Base-by-base conservation (phyloP, 2,888 invertebrate genomes). In the Caradrina kadenii region DNA sequence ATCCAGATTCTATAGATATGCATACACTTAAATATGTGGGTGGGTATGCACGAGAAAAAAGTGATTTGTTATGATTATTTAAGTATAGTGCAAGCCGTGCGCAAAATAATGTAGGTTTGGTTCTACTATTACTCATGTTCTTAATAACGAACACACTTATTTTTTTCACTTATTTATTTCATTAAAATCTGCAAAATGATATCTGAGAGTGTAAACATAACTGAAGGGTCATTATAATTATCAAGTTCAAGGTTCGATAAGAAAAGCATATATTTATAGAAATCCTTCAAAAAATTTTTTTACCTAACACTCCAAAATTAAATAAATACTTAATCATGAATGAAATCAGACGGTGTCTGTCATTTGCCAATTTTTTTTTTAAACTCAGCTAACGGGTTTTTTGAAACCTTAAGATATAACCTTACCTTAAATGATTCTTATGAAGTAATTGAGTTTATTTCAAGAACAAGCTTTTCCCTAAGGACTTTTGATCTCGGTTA, bases 1-100 rank as follows among this genome's bases (percentile, higher is more conserved):
- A 69, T 39, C 0, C 55, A 11, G 13, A 69, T 39, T 21, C 54
- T 49, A 2, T 69, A 39, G 1, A 15, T 5, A 15, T 45, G 15
- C 45, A 45, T 45, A 42, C 8, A 42, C 42, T 2, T 45, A 17
- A 17, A 17, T 45, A 45, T 45, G 13, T 39, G 8, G 35, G 42
- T 42, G 13, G 17, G 45, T n/a, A 15, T 13, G 52, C 45, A 45
- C n/a, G 6, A 56, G 56, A 45, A 45, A 52, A 21, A 2, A 39
- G 26, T 42, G 15, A 54, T 71, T 48, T 53, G 11, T 26, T 72
- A 39, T 35, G n/a, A 70, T 54, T 54, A 53, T 54, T 45, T 22
- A 22, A 11, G 15, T 50, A 13, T 17, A 60, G 8, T 31, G 26
- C 11, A 21, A 48, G 11, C 21, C 48, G 53, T 63, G 26, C 15